These are phyloP conservation scores for Lydus trimaculatus DNA, from an alignment of 2,888 invertebrate species.

Conservation along the genomic window DNA sequence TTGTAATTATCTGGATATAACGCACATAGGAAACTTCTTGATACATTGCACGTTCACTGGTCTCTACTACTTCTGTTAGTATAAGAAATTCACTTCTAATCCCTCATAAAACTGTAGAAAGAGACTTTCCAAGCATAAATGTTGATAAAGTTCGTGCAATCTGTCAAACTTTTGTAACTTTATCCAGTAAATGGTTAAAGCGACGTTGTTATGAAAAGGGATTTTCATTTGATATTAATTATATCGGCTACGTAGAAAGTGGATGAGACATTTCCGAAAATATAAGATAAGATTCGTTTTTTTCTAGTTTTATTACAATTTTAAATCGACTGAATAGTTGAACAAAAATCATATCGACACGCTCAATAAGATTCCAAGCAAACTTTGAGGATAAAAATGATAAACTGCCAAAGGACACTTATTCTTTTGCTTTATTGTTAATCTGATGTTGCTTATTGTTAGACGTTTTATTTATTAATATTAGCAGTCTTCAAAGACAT, in stretches of 20 bases:
- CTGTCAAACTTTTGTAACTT: constrained; percentile 52
- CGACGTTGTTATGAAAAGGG: constrained; percentile 43
- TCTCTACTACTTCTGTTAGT: constrained; percentile 3
- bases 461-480: background rate
- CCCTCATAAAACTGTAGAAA: constrained; percentile 32
- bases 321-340: background rate
- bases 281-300: background rate
- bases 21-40: constrained; percentile 25
- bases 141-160: constrained; percentile 48
- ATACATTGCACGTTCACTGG: constrained; percentile 23
- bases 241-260: constrained; percentile 33
- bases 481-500: background rate
- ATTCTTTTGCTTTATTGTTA: background rate
- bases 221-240: constrained; percentile 51
- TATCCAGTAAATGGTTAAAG: constrained; percentile 44
- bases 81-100: constrained; percentile 46
- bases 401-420: too few species aligned
- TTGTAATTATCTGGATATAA: constrained; percentile 30
- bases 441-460: background rate
- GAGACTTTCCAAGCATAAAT: constrained; percentile 44
- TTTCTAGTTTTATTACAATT: background rate
- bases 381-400: too few species aligned
- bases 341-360: background rate
- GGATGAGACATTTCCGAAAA: background rate
- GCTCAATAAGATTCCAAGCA: too few species aligned